Evolutionary conservation across 2,888 invertebrate genomes (phyloP).

Genomic region (Drosophila algonquin): DNA sequence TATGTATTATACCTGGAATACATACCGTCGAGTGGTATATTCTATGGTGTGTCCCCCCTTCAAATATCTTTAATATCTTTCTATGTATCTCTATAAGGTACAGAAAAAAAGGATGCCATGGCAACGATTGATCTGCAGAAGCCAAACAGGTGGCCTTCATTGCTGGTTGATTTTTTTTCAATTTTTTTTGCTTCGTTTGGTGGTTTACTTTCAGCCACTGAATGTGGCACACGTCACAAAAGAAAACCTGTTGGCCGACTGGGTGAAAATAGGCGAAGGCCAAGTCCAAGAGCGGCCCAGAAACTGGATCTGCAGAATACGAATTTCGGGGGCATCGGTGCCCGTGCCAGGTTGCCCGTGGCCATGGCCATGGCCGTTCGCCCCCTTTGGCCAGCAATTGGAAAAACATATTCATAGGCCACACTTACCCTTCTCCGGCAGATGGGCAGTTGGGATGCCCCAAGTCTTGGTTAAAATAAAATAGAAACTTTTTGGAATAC

Average conservation of each 20-base stretch:
- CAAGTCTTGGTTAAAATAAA: not conserved
- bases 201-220: constrained; percentile 56
- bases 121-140: no score
- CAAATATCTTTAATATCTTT: no score
- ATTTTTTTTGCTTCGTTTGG: constrained; percentile 10
- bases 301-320: constrained; percentile 41
- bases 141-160: no score
- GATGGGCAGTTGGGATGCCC: not conserved
- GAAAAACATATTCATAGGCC: not conserved
- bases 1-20: no score
- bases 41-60: no score
- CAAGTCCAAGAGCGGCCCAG: constrained; percentile 43
- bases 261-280: constrained; percentile 65
- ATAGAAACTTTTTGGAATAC: not conserved
- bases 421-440: constrained; percentile 7
- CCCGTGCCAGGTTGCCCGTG: not conserved
- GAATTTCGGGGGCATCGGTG: constrained; percentile 15
- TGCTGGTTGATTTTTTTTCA: no score
- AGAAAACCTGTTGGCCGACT: constrained; percentile 43
- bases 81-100: no score
- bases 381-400: not conserved
- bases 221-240: constrained; percentile 63
- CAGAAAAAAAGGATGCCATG: no score
- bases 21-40: no score
- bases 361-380: no score